Base-by-base conservation (phyloP, 2,888 invertebrate genomes). In the Polyploca ridens region DNA sequence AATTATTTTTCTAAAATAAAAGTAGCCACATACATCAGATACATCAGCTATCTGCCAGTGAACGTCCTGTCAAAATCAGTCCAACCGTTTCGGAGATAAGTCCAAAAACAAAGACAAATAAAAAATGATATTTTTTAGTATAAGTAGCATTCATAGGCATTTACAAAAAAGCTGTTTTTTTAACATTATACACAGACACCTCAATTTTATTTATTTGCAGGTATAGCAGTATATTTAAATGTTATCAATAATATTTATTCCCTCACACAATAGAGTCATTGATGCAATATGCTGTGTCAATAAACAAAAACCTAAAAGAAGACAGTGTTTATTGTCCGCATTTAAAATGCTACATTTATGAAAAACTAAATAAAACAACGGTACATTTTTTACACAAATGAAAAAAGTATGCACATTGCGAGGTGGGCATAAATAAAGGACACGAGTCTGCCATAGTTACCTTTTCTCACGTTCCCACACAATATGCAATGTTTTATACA, bases 381-480 rank as follows among this genome's bases (percentile, higher is more conserved):
- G 66, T 69, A 66, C 62, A 64, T 64, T 70, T 74, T 76, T 72
- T 64, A 70, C 74, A 76, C 66, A 71, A 70, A 74, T 68, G 62
- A 49, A 72, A 73, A 69, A 69, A 67, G 66, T 72, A 71, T 76
- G 68, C 70, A 75, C 69, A 73, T 73, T 72, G 66, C 74, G 64
- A 66, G 58, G 67, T 66, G 71, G 69, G 69, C 66, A 76, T 79
- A 78, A 78, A 82, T 75, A 79, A 73, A 77, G 74, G 71, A 73
- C 76, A 75, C 65, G 72, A 70, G 69, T 67, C 67, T 67, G 69
- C 58, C 65, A 66, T 71, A 68, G 66, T 72, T 70, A 67, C 69
- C 65, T 65, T 67, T 75, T 69, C 68, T 69, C 70, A 71, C 69
- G 68, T 73, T 69, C 63, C 62, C 64, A 64, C n/a, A n/a, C 71